phyloP scores from a whole-genome alignment of 2,113 vertebrate genomes.

The Carlito syrichta region DNA sequence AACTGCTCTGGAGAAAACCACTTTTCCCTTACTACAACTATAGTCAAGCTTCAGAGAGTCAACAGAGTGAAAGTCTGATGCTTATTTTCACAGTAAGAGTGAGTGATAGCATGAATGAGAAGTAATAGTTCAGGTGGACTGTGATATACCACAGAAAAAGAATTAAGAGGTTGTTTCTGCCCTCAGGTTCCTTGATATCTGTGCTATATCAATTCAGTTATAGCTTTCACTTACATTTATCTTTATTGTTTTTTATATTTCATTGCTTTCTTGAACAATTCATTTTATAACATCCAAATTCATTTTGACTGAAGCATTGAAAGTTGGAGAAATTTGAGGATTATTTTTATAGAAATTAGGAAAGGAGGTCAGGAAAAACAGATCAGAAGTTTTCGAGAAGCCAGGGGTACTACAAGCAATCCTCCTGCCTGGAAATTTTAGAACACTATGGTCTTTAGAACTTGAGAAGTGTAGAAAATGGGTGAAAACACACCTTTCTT shows the following conservation, averaged over 20 bases:
- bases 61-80: background rate
- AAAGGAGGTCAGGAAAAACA: background rate
- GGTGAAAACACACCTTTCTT: background rate
- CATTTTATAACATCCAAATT: background rate
- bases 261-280: background rate
- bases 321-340: background rate
- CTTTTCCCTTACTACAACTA: background rate
- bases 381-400: background rate
- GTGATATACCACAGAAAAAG: background rate
- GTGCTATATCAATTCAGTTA: background rate
- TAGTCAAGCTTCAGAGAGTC: background rate
- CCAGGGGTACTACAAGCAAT: too few species aligned
- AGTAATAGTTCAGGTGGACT: too few species aligned
- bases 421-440: too few species aligned
- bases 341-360: background rate
- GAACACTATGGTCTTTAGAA: too few species aligned
- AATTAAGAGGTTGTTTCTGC: background rate
- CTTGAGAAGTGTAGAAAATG: background rate
- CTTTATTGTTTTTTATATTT: background rate
- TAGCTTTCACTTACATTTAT: background rate
- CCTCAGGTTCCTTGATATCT: too few species aligned
- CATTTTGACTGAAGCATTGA: background rate
- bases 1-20: background rate
- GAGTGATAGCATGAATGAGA: background rate
- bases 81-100: background rate